Conservation (phyloP, 2,888 invertebrate species). For the Hoplodrina ambigua region DNA sequence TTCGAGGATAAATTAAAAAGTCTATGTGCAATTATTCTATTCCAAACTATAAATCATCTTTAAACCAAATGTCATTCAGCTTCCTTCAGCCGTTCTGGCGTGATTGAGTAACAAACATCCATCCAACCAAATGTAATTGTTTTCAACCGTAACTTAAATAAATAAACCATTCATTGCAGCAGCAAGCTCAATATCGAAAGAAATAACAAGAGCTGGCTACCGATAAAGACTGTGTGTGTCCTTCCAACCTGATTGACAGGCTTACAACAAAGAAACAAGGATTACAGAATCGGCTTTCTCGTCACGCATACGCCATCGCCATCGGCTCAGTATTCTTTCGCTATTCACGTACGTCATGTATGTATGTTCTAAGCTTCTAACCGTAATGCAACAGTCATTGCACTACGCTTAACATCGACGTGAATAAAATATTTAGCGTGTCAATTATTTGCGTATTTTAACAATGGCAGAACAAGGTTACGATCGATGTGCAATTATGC, state of each 20-base stretch:
- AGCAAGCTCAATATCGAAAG: not conserved
- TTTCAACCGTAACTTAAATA: too few relatives aligned
- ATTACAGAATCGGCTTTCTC: constrained; percentile 58
- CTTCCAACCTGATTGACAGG: constrained; percentile 35
- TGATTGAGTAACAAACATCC: too few relatives aligned
- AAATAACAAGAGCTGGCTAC: not conserved
- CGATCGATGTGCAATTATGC: constrained; percentile 68
- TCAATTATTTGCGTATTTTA: constrained; percentile 56
- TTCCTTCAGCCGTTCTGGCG: too few relatives aligned
- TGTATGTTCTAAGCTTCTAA: constrained; percentile 49
- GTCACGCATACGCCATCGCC: constrained; percentile 52
- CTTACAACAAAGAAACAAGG: constrained; percentile 50
- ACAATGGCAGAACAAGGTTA: constrained; percentile 70
- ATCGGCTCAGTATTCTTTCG: constrained; percentile 60
- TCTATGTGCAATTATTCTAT: too few relatives aligned
- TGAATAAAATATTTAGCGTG: constrained; percentile 66
- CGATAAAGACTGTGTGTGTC: constrained; percentile 8
- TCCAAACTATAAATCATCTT: too few relatives aligned
- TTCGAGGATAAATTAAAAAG: too few relatives aligned
- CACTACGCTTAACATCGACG: constrained; percentile 61
- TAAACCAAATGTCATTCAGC: too few relatives aligned
- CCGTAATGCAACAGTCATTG: constrained; percentile 65
- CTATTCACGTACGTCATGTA: constrained; percentile 56
- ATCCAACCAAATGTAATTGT: too few relatives aligned
- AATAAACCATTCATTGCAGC: not conserved